A percentile compares a stretch with the other conserved stretches of the same genome.
Evolutionary conservation across 2,888 invertebrate species (phyloP).

Genomic region (Patella pellucida): DNA sequence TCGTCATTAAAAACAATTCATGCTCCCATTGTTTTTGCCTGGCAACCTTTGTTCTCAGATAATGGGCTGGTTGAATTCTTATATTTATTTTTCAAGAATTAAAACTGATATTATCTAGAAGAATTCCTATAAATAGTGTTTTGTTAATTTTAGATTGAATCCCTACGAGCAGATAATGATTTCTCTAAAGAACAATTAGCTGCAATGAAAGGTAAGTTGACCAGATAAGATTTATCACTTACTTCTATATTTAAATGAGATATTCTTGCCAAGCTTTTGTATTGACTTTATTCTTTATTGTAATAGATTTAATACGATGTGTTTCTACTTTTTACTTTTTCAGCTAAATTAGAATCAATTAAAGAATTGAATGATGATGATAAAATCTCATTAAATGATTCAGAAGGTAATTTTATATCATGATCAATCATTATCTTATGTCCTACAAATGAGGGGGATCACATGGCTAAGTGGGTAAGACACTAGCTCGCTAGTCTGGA

Average conservation of each 20-base stretch:
- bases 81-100: too few relatives aligned
- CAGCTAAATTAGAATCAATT: conserved; percentile 60
- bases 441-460: too few relatives aligned
- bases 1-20: too few relatives aligned
- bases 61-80: too few relatives aligned
- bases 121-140: too few relatives aligned
- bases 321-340: neutral
- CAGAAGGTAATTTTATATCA: neutral
- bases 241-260: neutral
- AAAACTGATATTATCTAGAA: too few relatives aligned
- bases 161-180: conserved; percentile 72
- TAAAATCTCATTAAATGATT: conserved; percentile 34
- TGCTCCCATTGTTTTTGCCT: too few relatives aligned
- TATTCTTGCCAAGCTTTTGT: neutral
- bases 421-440: neutral
- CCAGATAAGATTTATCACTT: neutral
- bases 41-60: too few relatives aligned
- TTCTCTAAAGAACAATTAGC: conserved; percentile 73
- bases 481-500: too few relatives aligned
- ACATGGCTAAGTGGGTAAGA: too few relatives aligned
- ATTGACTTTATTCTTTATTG: neutral
- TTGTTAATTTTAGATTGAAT: conserved; percentile 68
- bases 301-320: neutral
- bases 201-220: conserved; percentile 66
- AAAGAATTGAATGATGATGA: conserved; percentile 59